A percentile compares a stretch with the other conserved stretches of the same genome.
Conservation (phyloP, 2,113 vertebrate genomes). For the Periophthalmodon schlosseri region DNA sequence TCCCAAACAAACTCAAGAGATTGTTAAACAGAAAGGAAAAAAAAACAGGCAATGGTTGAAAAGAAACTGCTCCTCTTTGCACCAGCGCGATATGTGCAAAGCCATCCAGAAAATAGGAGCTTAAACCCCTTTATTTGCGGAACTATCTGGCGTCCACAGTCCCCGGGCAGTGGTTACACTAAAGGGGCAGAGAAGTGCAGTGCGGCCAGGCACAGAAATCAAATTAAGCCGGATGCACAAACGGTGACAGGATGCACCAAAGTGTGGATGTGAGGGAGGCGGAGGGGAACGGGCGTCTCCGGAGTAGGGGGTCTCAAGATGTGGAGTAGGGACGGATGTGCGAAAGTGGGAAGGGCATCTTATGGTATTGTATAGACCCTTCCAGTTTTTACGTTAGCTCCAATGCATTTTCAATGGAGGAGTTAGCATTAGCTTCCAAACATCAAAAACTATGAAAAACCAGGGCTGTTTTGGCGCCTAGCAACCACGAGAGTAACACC, state of each 20-base stretch:
- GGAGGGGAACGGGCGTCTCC: background rate
- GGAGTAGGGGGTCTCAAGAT: background rate
- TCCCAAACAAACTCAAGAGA: conserved; percentile 9
- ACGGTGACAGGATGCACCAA: conserved; percentile 73
- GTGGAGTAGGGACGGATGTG: background rate
- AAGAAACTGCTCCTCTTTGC: conserved; percentile 18
- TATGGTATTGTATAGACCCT: too few relatives aligned
- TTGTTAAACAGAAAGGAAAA: conserved; percentile 15
- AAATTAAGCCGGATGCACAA: conserved; percentile 76
- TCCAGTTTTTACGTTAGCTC: too few relatives aligned
- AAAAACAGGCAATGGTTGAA: conserved; percentile 1
- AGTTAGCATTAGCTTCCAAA: too few relatives aligned
- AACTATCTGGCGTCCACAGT: conserved; percentile 80
- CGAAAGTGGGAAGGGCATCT: background rate
- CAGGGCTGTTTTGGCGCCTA: too few relatives aligned
- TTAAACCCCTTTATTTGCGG: conserved; percentile 77
- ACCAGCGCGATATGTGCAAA: conserved; percentile 49
- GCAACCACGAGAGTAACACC: too few relatives aligned
- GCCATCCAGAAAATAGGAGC: conserved; percentile 76
- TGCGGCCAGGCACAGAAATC: conserved; percentile 76
- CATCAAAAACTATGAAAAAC: too few relatives aligned
- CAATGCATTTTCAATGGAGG: too few relatives aligned
- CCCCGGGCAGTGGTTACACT: conserved; percentile 67
- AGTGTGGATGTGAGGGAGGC: conserved; percentile 70
- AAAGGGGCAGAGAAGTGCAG: conserved; percentile 69